A percentile compares a stretch with the other conserved stretches of the same genome.
Evolutionary conservation across 2,113 vertebrate genomes (phyloP).

Genomic region (Oophaga pumilio): DNA sequence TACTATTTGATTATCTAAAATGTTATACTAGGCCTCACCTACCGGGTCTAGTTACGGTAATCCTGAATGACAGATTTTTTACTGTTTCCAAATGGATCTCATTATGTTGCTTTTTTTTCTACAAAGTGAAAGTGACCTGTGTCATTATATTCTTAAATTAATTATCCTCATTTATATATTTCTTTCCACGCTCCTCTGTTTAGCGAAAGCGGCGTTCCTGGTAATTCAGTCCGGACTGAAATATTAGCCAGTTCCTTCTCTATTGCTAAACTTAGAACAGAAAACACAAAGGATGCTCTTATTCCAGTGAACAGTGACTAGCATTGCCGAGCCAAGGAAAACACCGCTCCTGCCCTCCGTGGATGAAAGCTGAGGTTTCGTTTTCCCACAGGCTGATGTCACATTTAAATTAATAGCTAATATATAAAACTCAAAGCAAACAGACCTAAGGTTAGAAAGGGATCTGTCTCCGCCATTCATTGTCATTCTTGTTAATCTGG

Average conservation of each 20-base stretch:
- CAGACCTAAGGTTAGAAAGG: neutral
- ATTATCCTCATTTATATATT: neutral
- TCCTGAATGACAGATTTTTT: neutral
- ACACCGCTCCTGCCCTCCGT: neutral
- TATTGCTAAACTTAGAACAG: slow-evolving; percentile 43
- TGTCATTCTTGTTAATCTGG: neutral
- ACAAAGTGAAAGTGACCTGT: slow-evolving; percentile 6
- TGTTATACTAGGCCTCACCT: neutral
- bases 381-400: slow-evolving; percentile 5
- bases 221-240: slow-evolving; percentile 16
- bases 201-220: neutral
- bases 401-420: neutral
- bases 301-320: slow-evolving; percentile 11
- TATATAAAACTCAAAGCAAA: neutral
- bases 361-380: slow-evolving; percentile 29
- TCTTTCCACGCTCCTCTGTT: slow-evolving; percentile 18
- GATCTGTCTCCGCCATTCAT: slow-evolving; percentile 3
- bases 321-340: slow-evolving; percentile 40
- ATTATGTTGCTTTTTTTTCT: neutral
- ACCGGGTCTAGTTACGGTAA: no score
- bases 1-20: neutral
- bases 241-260: slow-evolving; percentile 29
- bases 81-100: neutral
- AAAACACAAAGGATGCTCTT: slow-evolving; percentile 49
- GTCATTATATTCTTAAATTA: neutral